Conservation (phyloP, 2,797 vertebrate genomes). For the Halcyon leucocephala region DNA sequence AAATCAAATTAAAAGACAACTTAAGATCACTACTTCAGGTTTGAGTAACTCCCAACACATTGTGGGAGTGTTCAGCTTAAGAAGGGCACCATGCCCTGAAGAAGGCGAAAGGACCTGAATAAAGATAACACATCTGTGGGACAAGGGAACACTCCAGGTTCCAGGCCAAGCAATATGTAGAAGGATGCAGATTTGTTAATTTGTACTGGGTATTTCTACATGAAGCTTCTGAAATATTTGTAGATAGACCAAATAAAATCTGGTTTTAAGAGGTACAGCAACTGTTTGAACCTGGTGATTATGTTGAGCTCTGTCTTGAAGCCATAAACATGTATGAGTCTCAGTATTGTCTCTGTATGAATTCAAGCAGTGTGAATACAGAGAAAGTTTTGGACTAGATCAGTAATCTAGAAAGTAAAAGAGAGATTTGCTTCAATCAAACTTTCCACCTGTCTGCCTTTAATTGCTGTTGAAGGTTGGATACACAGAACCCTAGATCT, state of each 20-base stretch:
- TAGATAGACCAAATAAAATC: background rate
- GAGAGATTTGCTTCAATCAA: background rate
- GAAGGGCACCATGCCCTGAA: accelerated
- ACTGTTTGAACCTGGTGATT: background rate
- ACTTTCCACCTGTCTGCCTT: background rate
- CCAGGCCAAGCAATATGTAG: background rate
- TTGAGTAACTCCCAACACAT: too few relatives aligned
- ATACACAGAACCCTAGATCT: background rate
- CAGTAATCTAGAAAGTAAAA: background rate
- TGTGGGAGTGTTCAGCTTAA: background rate
- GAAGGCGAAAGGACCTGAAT: background rate
- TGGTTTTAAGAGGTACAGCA: background rate
- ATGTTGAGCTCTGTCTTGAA: background rate
- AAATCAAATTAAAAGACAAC: background rate
- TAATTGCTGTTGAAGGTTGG: background rate
- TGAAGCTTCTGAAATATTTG: background rate
- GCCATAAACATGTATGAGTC: background rate
- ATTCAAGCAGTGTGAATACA: background rate
- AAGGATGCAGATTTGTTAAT: background rate
- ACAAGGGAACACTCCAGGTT: background rate
- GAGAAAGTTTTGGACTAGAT: background rate
- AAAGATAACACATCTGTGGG: background rate
- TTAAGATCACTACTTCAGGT: background rate
- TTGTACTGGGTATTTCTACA: background rate
- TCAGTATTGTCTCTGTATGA: background rate